phyloP scores from a whole-genome alignment of 2,113 vertebrate genomes.

The Pygoscelis antarcticus region DNA sequence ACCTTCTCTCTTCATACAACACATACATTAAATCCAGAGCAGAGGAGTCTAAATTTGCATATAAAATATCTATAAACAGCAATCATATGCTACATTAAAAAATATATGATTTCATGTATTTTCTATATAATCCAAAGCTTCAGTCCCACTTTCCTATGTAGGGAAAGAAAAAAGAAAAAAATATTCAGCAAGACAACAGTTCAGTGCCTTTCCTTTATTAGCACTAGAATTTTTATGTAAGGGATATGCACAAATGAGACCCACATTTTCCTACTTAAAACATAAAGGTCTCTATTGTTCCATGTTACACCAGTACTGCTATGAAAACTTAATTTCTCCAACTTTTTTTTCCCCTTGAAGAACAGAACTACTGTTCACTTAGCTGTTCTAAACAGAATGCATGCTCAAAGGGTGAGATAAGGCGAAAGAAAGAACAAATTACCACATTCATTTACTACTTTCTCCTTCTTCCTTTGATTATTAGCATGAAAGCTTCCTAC shows the following conservation, averaged over 20 bases:
- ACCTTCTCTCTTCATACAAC: background rate
- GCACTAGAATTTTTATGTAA: conserved; percentile 34
- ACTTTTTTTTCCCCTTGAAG: conserved; percentile 37
- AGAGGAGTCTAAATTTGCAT: background rate
- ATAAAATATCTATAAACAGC: background rate
- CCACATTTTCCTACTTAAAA: conserved; percentile 56
- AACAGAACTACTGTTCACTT: conserved; percentile 58
- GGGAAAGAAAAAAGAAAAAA: background rate
- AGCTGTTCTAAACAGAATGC: conserved; percentile 60
- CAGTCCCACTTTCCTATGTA: background rate
- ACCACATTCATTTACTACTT: conserved; percentile 48
- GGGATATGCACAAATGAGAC: conserved; percentile 39
- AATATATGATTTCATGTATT: background rate
- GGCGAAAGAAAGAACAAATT: conserved; percentile 54
- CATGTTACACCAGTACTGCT: conserved; percentile 15
- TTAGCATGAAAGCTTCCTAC: conserved; percentile 18
- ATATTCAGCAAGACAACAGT: background rate
- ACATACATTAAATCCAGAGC: background rate
- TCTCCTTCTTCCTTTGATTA: conserved; percentile 28
- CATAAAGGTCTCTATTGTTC: conserved; percentile 65
- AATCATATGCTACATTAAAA: background rate
- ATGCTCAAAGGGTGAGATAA: conserved; percentile 66
- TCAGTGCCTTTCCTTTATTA: conserved; percentile 20
- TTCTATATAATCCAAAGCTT: background rate
- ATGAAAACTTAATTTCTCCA: conserved; percentile 56